Evolutionary conservation across 2,113 vertebrate genomes (phyloP), one percentile per base, ranked within the genome.

Genomic region (Nerophis ophidion): DNA sequence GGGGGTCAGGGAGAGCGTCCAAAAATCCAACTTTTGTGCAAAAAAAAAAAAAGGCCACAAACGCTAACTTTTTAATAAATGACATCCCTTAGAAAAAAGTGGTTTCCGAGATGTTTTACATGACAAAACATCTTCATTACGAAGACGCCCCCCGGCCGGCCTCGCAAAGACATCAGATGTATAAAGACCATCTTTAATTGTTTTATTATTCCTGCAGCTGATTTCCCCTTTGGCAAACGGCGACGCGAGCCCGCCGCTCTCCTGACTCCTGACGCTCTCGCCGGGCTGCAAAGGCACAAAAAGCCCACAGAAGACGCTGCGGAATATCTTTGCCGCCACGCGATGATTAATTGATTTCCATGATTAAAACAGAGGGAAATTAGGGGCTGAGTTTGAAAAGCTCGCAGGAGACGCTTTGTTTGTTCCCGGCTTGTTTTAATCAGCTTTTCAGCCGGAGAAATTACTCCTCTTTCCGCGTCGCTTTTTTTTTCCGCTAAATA

Each of bases 281-380:
- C 84, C 79, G 82, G 82, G 77, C 88, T 82, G 76, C 84, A 79
- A 87, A 83, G 26, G 26, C 87, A 85, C 66, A 91, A 82, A 88
- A 91, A 89, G 79, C 86, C 84, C 83, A 89, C 85, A 90, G 87
- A 92, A 92, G 91, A 93, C 90, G 91, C 91, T 84, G 87, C 93
- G 93, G 93, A 94, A 94, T 92, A 88, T 88, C 90, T 90, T 95
- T 92, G 92, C 91, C 94, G 94, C 92, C 91, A 93, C 95, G 93
- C 93, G 93, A 95, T 95, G 94, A 97, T 97, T 97, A 98, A 97
- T 99, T 97, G 94, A 95, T 95, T 93, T 94, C 93, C 95, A 96
- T 93, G 92, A 96, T 96, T 96, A 93, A 95, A 90, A 90, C 88
- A 93, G 89, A 88, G 91, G 92, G 92, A 94, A 89, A 94, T 93